phyloP scores from a whole-genome alignment of 1,140 invertebrate species.

The Dendrolimus kikuchii region DNA sequence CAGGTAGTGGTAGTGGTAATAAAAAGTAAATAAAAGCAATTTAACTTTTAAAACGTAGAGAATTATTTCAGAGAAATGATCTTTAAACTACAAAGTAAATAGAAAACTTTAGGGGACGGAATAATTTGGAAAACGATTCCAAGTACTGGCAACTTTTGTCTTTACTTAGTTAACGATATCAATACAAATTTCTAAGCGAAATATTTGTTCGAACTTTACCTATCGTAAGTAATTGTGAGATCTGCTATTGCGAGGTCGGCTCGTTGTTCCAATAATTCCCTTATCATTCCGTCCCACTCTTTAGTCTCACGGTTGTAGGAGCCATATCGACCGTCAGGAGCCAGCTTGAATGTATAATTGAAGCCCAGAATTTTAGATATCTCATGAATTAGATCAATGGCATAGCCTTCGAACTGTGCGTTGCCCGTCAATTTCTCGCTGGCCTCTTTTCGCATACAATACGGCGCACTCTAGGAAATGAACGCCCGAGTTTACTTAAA shows the following conservation, averaged over 20 bases:
- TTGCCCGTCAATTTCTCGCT: slow-evolving; percentile 86
- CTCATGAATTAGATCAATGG: slow-evolving; percentile 89
- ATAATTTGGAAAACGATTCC: too few relatives aligned
- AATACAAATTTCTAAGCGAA: not conserved
- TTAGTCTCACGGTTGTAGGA: slow-evolving; percentile 82
- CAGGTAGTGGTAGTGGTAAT: too few relatives aligned
- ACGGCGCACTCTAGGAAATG: slow-evolving; percentile 86
- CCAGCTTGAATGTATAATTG: slow-evolving; percentile 89
- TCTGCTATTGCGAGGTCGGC: slow-evolving; percentile 95
- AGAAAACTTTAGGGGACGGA: too few relatives aligned
- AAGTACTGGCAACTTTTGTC: too few relatives aligned
- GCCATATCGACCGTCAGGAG: slow-evolving; percentile 87
- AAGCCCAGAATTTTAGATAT: slow-evolving; percentile 91
- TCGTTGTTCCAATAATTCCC: slow-evolving; percentile 90
- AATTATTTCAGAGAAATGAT: too few relatives aligned
- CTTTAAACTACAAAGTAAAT: too few relatives aligned
- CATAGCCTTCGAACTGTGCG: slow-evolving; percentile 91
- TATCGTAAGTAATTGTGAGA: slow-evolving; percentile 94
- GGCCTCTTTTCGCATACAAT: slow-evolving; percentile 91
- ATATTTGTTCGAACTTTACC: slow-evolving; percentile 33
- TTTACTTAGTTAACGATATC: too few relatives aligned
- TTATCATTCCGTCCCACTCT: slow-evolving; percentile 97
- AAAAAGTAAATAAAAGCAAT: too few relatives aligned
- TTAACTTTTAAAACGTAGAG: too few relatives aligned
- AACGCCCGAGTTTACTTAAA: slow-evolving; percentile 11